A percentile compares a stretch with the other conserved stretches of the same genome.
These are phyloP conservation scores for Corapipo altera DNA, from an alignment of 2,113 vertebrate genomes.

Conservation along the genomic window DNA sequence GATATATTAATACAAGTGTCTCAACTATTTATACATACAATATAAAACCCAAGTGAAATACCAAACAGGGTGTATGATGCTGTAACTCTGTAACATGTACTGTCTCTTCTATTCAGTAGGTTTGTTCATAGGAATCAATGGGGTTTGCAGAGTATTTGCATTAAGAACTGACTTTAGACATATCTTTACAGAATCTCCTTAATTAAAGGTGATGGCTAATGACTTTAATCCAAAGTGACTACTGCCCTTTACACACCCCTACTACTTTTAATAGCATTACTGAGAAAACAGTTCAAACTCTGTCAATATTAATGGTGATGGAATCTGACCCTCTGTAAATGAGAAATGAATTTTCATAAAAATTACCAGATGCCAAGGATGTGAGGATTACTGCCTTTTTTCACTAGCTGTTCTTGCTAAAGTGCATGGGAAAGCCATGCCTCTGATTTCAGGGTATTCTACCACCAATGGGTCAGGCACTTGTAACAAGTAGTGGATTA, in stretches of 20 bases:
- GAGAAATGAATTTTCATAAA: not conserved
- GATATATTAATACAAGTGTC: slow-evolving; percentile 1
- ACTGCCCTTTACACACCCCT: not conserved
- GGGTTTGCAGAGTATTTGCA: not conserved
- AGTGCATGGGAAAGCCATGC: not conserved
- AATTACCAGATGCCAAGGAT: not conserved
- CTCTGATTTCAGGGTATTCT: not conserved
- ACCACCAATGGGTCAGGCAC: not conserved
- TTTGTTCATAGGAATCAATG: not conserved
- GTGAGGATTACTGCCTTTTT: not conserved
- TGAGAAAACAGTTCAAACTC: not conserved
- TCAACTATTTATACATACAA: slow-evolving; percentile 13
- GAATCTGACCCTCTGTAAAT: not conserved
- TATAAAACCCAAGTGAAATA: slow-evolving; percentile 12
- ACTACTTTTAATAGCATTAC: not conserved
- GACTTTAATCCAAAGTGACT: not conserved
- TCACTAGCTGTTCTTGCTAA: not conserved
- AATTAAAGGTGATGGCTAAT: not conserved
- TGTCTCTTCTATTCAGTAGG: not conserved
- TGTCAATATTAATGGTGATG: not conserved
- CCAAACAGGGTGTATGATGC: not conserved
- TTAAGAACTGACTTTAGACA: not conserved
- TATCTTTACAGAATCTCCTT: not conserved
- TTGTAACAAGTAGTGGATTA: not conserved
- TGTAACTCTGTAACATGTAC: not conserved